These are phyloP conservation scores for Drosophila paramelanica DNA, from an alignment of 2,888 invertebrate species.

Conservation along the genomic window DNA sequence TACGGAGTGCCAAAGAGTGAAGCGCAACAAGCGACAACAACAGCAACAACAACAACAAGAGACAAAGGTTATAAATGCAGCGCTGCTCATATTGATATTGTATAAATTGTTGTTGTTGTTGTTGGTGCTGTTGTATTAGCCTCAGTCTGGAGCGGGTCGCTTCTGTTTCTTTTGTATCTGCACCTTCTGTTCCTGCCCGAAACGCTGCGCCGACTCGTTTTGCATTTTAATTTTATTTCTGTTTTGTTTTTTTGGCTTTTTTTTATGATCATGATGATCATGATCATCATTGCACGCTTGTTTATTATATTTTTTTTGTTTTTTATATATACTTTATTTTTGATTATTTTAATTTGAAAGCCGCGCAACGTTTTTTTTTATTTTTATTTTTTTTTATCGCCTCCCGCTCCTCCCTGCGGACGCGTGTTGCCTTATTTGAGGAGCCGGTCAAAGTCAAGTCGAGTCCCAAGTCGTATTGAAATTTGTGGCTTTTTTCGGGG, in stretches of 20 bases:
- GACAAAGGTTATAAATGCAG: conserved; percentile 69
- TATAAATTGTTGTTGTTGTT: conserved; percentile 34
- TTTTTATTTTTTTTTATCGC: conserved; percentile 60
- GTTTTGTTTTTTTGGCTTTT: conserved; percentile 16
- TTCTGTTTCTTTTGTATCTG: conserved; percentile 61
- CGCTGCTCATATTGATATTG: conserved; percentile 71
- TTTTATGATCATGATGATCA: conserved; percentile 27
- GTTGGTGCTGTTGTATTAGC: conserved; percentile 47
- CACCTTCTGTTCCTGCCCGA: conserved; percentile 47
- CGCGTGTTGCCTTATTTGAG: conserved; percentile 57
- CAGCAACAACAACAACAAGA: conserved; percentile 23
- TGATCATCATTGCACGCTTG: conserved; percentile 58
- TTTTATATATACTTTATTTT: conserved; percentile 67
- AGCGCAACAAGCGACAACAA: conserved; percentile 44
- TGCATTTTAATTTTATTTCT: conserved; percentile 79
- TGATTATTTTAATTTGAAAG: conserved; percentile 80
- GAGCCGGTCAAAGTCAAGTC: conserved; percentile 69
- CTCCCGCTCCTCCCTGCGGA: conserved; percentile 19
- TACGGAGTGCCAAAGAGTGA: conserved; percentile 65
- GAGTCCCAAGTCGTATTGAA: conserved; percentile 50
- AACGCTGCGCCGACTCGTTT: conserved; percentile 70
- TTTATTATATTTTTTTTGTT: conserved; percentile 44
- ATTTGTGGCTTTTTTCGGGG: conserved; percentile 51
- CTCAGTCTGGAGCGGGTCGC: conserved; percentile 55
- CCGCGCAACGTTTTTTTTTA: conserved; percentile 55